These are phyloP conservation scores for Argyra leucocephala DNA, from an alignment of 2,888 invertebrate genomes.

Conservation along the genomic window DNA sequence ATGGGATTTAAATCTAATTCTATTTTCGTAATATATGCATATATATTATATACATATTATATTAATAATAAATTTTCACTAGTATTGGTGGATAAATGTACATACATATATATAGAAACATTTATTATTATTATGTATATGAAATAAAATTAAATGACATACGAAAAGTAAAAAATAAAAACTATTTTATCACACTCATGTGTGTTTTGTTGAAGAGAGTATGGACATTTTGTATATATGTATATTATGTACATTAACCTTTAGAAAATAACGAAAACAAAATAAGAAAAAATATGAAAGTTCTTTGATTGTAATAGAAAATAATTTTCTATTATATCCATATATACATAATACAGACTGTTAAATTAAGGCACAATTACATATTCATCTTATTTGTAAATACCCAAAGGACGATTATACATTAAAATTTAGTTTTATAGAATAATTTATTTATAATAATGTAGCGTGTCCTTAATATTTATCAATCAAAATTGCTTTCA, in stretches of 20 bases:
- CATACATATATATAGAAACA: not conserved
- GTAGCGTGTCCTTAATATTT: too few species aligned
- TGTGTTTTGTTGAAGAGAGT: not conserved
- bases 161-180: not conserved
- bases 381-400: not conserved
- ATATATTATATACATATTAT: not conserved
- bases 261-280: too few species aligned
- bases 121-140: not conserved
- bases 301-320: too few species aligned
- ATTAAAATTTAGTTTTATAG: too few species aligned
- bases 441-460: too few species aligned
- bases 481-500: too few species aligned
- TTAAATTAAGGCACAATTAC: too few species aligned
- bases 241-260: too few species aligned
- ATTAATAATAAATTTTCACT: not conserved
- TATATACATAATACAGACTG: too few species aligned
- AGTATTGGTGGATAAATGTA: not conserved
- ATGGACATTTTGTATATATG: too few species aligned
- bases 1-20: constrained; percentile 2
- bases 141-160: not conserved
- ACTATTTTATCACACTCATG: not conserved
- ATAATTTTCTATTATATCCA: too few species aligned
- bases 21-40: not conserved
- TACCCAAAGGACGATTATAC: not conserved
- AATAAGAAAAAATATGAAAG: too few species aligned